Conservation (phyloP, 2,888 invertebrate species). For the Melipona bicolor region DNA sequence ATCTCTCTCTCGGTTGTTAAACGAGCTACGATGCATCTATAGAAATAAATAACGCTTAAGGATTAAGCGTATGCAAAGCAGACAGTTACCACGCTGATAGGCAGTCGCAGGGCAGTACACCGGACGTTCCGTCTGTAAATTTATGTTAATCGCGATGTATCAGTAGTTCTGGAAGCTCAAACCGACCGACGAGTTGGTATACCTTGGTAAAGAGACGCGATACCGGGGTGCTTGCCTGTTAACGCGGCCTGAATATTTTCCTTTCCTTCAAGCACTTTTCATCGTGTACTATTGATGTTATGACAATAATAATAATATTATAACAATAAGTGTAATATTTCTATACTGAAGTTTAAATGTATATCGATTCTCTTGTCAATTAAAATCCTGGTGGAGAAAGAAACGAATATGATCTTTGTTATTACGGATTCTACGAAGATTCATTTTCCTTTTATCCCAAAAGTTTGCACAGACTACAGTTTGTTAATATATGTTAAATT, state of each 20-base stretch:
- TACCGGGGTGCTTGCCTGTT: conserved; percentile 36
- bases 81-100: conserved; percentile 81
- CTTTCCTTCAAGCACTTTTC: background rate
- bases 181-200: conserved; percentile 67
- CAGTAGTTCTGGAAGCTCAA: conserved; percentile 78
- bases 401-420: too few relatives aligned
- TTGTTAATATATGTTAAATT: rapidly evolving
- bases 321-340: too few relatives aligned
- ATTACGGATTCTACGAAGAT: background rate
- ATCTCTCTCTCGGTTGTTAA: background rate
- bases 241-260: conserved; percentile 38
- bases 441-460: background rate
- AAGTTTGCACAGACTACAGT: background rate
- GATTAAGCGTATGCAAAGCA: conserved; percentile 82
- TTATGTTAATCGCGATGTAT: conserved; percentile 84
- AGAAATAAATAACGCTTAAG: conserved; percentile 71
- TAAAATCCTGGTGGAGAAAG: too few relatives aligned
- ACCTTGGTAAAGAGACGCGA: conserved; percentile 43
- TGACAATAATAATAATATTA: too few relatives aligned
- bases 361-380: too few relatives aligned
- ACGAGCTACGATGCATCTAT: conserved; percentile 30
- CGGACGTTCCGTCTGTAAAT: conserved; percentile 83
- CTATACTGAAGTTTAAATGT: too few relatives aligned
- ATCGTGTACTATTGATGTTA: background rate
- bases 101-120: conserved; percentile 76